Base-by-base conservation (phyloP, 2,113 vertebrate species). In the Hippopotamus amphibius region DNA sequence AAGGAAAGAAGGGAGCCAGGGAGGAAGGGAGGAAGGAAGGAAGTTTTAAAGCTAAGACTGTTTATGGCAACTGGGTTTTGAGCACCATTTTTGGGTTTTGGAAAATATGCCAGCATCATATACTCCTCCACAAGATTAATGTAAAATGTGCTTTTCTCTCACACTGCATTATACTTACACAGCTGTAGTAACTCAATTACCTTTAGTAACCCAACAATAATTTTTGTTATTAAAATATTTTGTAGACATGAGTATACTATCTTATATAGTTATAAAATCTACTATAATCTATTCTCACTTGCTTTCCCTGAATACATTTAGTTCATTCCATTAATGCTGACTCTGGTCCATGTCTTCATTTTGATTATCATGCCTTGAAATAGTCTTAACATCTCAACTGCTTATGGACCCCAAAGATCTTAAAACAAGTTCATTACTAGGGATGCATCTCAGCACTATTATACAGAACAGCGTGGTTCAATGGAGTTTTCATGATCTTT, bases 331-430 rank as follows among this genome's bases (percentile, higher is more conserved):
- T 85, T 63, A 93, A 57, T 79, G 28, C 11, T 50, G 89, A 46
- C 15, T 90, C 68, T 87, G 28, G 33, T 80, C 30, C 43, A 19
- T 66, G 16, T 71, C 59, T 87, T 95, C 30, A 86, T 92, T 95
- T 95, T 94, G 16, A 95, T 63, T 93, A 83, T 1, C 24, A 84
- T 76, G 59, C 50, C 33, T 90, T 90, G 65, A 95, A 96, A 95
- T 90, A 84, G 53, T 84, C 6, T 24, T 33, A 90, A 65, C 24
- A 61, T 79, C 87, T 97, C 57, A 95, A n/a, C 37, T 61, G 22
- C 13, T 82, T 93, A 96, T 96, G 89, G 72, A 93, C 89, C 37
- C 22, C 19, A 48, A 89, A 13, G 21, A 84, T 63, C 12, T 92
- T 94, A 87, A 89, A 71, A 43, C 8, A 71, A 65, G 24, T 96